Evolutionary conservation across 1,140 invertebrate species (phyloP).

Genomic region (Drosophila arizonae): DNA sequence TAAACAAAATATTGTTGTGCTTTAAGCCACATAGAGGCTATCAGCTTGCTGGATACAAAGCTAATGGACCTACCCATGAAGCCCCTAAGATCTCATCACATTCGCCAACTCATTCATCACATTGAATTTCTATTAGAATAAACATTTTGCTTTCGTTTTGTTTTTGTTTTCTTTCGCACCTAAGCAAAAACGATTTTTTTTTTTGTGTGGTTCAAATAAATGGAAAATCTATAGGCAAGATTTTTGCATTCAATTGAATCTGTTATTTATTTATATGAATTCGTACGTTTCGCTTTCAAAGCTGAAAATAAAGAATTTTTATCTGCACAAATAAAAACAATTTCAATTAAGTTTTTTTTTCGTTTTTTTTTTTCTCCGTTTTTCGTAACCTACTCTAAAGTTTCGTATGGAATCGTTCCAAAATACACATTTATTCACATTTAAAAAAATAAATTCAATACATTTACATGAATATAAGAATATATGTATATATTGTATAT

Average conservation of each 20-base stretch:
- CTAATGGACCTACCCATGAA: not conserved
- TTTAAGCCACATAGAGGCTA: too few species aligned
- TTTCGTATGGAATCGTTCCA: constrained; percentile 61
- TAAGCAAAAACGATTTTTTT: not conserved
- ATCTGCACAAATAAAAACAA: constrained; percentile 28
- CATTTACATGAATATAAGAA: constrained; percentile 67
- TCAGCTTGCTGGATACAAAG: too few species aligned
- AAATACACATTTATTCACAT: constrained; percentile 71
- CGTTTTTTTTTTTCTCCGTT: constrained; percentile 28
- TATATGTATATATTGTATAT: constrained; percentile 48
- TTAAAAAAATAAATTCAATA: constrained; percentile 75
- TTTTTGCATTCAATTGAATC: not conserved
- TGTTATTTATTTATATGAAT: constrained; percentile 7
- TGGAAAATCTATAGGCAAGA: constrained; percentile 1
- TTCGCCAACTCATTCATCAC: not conserved
- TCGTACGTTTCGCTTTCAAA: not conserved
- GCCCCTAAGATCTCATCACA: not conserved
- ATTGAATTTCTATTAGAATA: not conserved
- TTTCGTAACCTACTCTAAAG: constrained; percentile 42
- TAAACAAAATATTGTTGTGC: too few species aligned
- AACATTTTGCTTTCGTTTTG: not conserved
- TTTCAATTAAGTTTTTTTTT: constrained; percentile 35
- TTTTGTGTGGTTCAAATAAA: not conserved
- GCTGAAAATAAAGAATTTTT: not conserved
- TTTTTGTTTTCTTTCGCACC: constrained; percentile 2